Evolutionary conservation across 2,888 invertebrate species (phyloP), one percentile per base, ranked within the genome.

Genomic region (Oasisia sp.): DNA sequence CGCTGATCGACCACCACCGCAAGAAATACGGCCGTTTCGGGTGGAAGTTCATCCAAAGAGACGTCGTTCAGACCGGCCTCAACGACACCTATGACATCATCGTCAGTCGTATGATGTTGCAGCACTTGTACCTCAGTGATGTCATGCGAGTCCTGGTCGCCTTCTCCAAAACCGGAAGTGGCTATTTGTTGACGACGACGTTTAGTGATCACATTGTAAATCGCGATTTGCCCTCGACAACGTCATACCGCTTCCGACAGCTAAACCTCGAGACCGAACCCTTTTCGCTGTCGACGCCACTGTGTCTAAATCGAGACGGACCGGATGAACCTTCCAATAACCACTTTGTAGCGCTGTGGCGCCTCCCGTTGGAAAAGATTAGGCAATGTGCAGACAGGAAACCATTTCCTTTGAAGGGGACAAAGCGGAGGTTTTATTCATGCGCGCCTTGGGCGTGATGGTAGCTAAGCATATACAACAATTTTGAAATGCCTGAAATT

Each of bases 241-340:
- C 93, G 92, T 94, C 93, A 9, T 94, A 94, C 8, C 44, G 94
- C 32, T 92, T 93, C n/a, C 56, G 94, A 32, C 58, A 27, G 32
- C 32, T 94, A 32, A 94, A 94, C 90, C 56, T 94, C 19, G 93
- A 94, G 89, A 12, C 94, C 19, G 93, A 93, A 32, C 94, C 94
- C 32, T 89, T 94, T 50, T 91, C 93, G 0, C 92, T 94, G 5
- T 50, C 91, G 7, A 93, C 94, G 32, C 94, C 94, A 11, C 27
- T 92, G n/a, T 94, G 94, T 92, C 8, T 93, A 2, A 90, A 91
- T 14, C 38, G 93, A 9, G 94, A 94, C 92, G 94, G 94, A 19
- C 94, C 94, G 27, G 90, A 91, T 4, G 93, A 92, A 38, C 91
- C 32, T 9, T 74, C 91, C n/a, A 92, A 93, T 44, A 92, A 93